A percentile compares a stretch with the other conserved stretches of the same genome.
phyloP scores from a whole-genome alignment of 2,888 invertebrate genomes.

The Brachyopa scutellaris region DNA sequence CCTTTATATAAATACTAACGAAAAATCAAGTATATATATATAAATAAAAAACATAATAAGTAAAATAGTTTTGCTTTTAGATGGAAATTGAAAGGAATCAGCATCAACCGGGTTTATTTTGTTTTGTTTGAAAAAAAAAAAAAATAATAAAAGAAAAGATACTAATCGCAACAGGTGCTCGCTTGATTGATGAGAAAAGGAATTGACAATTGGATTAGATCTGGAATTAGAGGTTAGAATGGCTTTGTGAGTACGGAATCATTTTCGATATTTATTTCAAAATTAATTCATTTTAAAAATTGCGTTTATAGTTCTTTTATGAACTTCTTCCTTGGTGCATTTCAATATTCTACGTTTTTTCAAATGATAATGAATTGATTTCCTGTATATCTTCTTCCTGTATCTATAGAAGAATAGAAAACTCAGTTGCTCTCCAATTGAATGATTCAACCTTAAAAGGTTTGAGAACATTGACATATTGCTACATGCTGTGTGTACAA shows the following conservation, averaged over 20 bases:
- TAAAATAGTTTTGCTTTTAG: slow-evolving; percentile 63
- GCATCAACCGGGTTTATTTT: slow-evolving; percentile 2
- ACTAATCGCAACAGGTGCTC: neutral
- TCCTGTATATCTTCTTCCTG: no score
- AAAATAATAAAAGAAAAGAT: neutral
- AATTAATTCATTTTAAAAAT: no score
- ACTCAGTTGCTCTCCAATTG: no score
- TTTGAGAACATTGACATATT: no score
- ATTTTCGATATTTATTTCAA: no score
- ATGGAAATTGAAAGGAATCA: slow-evolving; percentile 33
- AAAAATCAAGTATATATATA: slow-evolving; percentile 60
- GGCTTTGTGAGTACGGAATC: slow-evolving; percentile 13
- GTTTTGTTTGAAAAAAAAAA: neutral
- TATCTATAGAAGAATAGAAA: no score
- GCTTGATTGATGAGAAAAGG: slow-evolving; percentile 23
- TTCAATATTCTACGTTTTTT: no score
- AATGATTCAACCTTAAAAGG: no score
- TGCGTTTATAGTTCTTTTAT: no score
- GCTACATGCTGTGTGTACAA: no score
- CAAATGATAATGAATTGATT: no score
- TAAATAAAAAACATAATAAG: slow-evolving; percentile 44
- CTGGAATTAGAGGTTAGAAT: neutral
- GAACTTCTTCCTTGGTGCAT: no score
- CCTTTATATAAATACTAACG: slow-evolving; percentile 71
- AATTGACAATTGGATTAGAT: neutral